Percentiles rank a stretch among this genome's conserved stretches.
Conservation (phyloP, 2,888 invertebrate species). For the Drosophila niveifrons region DNA sequence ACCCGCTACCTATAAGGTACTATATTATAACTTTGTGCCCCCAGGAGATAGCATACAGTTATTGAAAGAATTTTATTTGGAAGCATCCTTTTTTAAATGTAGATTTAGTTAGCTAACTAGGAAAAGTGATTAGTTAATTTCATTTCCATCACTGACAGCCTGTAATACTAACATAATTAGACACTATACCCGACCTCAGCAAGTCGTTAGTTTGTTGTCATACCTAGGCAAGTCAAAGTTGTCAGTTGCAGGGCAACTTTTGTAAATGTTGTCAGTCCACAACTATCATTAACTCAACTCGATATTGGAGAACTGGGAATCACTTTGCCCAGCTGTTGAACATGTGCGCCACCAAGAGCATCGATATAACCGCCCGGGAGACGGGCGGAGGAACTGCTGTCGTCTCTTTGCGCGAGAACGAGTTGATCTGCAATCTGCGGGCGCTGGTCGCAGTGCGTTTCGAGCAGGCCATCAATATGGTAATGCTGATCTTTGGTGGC, state of each 20-base stretch:
- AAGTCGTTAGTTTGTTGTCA: background rate
- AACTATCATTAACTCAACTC: background rate
- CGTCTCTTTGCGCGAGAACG: conserved; percentile 60
- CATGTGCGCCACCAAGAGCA: conserved; percentile 40
- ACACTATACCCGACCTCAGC: background rate
- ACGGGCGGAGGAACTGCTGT: conserved; percentile 26
- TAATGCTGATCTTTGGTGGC: conserved; percentile 62
- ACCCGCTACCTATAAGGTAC: too few species aligned
- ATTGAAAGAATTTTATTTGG: too few species aligned
- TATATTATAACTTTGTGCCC: too few species aligned
- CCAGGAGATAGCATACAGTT: too few species aligned
- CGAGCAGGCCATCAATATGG: conserved; percentile 41
- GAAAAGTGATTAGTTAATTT: too few species aligned
- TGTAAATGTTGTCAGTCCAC: background rate
- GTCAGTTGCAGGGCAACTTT: background rate
- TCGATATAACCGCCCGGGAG: conserved; percentile 61
- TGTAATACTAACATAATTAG: too few species aligned
- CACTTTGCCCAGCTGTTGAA: background rate
- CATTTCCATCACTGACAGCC: too few species aligned
- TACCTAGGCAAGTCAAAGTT: background rate
- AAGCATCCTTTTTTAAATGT: too few species aligned
- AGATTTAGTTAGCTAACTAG: too few species aligned
- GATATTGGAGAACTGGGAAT: background rate
- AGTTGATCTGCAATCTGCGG: conserved; percentile 62
- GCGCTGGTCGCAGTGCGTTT: conserved; percentile 65